Percentiles rank a stretch among this genome's conserved stretches.
Evolutionary conservation across 2,888 invertebrate species (phyloP).

Genomic region (Acanthosepion lycidas): DNA sequence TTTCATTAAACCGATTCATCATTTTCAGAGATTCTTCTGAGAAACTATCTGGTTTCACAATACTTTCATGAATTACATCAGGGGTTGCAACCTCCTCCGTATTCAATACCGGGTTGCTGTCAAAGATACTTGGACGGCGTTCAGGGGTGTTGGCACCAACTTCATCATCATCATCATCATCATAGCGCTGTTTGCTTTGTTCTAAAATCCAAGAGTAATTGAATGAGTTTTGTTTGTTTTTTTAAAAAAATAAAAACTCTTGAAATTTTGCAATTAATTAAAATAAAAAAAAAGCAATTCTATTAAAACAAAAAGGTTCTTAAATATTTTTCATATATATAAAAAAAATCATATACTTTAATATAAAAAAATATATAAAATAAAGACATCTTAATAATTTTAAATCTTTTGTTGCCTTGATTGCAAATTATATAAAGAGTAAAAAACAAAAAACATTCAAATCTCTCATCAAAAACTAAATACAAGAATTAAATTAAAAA

Average conservation of each 20-base stretch:
- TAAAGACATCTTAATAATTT: not conserved
- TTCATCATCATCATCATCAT: slow-evolving; percentile 23
- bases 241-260: not conserved
- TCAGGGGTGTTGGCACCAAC: not conserved
- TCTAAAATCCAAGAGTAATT: not conserved
- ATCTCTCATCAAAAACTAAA: too few species aligned
- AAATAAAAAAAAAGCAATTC: not conserved
- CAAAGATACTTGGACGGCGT: slow-evolving; percentile 43
- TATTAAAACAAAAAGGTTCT: not conserved
- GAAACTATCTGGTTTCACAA: slow-evolving; percentile 40
- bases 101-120: not conserved
- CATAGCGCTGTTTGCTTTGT: slow-evolving; percentile 8
- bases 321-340: not conserved
- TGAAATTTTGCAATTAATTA: not conserved
- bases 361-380: not conserved
- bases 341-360: too few species aligned
- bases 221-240: not conserved
- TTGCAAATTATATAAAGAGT: too few species aligned
- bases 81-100: slow-evolving; percentile 43
- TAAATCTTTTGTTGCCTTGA: too few species aligned
- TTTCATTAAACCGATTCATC: slow-evolving; percentile 57
- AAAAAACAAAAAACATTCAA: too few species aligned
- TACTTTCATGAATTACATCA: slow-evolving; percentile 41
- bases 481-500: too few species aligned
- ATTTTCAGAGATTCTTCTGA: slow-evolving; percentile 46